Evolutionary conservation across 2,888 invertebrate species (phyloP), one percentile per base, ranked within the genome.

Genomic region (Sthenelais limicola): DNA sequence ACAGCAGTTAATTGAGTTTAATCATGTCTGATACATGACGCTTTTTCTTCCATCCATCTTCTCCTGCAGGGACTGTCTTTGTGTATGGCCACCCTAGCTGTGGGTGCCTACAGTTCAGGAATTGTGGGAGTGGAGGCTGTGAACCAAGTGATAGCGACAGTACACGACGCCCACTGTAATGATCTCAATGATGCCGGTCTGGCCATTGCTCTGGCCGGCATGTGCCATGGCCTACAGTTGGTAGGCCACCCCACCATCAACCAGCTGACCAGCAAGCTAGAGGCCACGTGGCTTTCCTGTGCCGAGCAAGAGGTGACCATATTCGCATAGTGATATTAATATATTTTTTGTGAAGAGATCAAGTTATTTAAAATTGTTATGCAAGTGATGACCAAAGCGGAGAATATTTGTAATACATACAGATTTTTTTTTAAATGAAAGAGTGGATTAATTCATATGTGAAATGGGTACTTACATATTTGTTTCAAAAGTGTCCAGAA

Each of bases 61-160:
- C n/a, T n/a, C n/a, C 73, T 78, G 24, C 76, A 81, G 82, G 76
- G 77, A 1, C 43, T 81, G 49, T 78, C 79, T 77, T 74, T 81
- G 21, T 72, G 75, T 52, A 35, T 81, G 38, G 75, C 81, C 28
- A 74, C 75, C 52, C 74, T 81, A 26, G 74, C 79, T 12, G 81
- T 79, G 1, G 54, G 79, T 24, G 79, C 79, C 3, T 83, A 80
- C 68, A 71, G 76, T n/a, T 72, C 79, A 52, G 83, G 81, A 67
- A 77, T 80, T 32, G 24, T 82, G 28, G 68, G 74, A 3, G 54
- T 70, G 18, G 79, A 80, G 18, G 68, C 47, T 1, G 77, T 80
- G 15, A 77, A 79, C 67, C 49, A 28, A 5, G 68, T 77, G 9
- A 70, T 80, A 32, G 76, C 77, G 32, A 56, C 54, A 12, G 71